These are phyloP conservation scores for Stichopus horrens DNA, from an alignment of 53 echinoderm and acorn worm species.

Conservation along the genomic window DNA sequence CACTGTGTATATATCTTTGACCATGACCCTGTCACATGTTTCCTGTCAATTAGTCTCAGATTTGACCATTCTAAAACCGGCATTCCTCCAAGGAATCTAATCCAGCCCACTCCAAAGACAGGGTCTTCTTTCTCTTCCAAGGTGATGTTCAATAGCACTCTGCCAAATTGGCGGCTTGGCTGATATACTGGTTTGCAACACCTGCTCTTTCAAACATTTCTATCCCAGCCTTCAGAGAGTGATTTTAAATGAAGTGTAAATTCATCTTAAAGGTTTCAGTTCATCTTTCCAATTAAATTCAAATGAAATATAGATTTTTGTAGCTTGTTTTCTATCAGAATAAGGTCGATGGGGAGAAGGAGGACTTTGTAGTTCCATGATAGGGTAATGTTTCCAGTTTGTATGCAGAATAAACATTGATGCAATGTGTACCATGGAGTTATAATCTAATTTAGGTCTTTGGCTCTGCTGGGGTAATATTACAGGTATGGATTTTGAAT, in stretches of 20 bases:
- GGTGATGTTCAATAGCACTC: too few relatives aligned
- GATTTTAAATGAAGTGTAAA: not conserved
- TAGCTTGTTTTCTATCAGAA: not conserved
- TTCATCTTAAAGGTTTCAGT: not conserved
- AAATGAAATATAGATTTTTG: not conserved
- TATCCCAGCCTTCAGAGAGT: not conserved
- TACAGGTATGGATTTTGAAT: not conserved
- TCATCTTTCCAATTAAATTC: constrained; percentile 3
- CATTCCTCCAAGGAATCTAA: not conserved
- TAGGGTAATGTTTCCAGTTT: not conserved
- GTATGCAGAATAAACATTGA: not conserved
- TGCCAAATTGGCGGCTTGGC: too few relatives aligned
- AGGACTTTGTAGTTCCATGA: not conserved
- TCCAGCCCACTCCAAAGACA: not conserved
- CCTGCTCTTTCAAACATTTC: not conserved
- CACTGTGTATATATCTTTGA: not conserved
- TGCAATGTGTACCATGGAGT: not conserved
- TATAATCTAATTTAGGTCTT: not conserved
- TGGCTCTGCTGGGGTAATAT: not conserved
- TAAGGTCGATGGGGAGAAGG: not conserved
- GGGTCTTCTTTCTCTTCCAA: not conserved
- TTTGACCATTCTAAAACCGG: not conserved
- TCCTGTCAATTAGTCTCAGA: not conserved
- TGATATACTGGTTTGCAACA: not conserved
- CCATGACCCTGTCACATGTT: not conserved